Conservation (phyloP, 2,113 vertebrate genomes). For the Pomatostomus ruficeps region DNA sequence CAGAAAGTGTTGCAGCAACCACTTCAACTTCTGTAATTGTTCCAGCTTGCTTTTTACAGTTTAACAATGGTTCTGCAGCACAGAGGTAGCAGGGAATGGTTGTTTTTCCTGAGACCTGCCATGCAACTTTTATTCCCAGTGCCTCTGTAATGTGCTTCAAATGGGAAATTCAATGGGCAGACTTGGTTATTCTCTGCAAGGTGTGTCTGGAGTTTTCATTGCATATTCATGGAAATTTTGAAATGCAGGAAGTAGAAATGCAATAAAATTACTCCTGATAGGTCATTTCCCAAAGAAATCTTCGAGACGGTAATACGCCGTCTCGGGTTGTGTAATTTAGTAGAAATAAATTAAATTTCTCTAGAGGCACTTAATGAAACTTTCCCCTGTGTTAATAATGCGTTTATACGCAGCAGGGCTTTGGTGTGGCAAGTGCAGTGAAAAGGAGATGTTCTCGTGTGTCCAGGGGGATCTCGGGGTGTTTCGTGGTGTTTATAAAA, state of each 20-base stretch:
- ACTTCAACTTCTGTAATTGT: slow-evolving; percentile 11
- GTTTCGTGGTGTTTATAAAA: not conserved
- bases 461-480: not conserved
- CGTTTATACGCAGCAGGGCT: slow-evolving; percentile 8
- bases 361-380: not conserved
- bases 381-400: not conserved
- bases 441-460: slow-evolving; percentile 23
- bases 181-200: not conserved
- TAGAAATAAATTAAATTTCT: slow-evolving; percentile 39
- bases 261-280: slow-evolving; percentile 46
- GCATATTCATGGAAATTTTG: slow-evolving; percentile 17
- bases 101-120: not conserved
- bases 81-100: not conserved
- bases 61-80: not conserved
- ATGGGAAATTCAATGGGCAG: not conserved
- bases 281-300: slow-evolving; percentile 56
- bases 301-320: not conserved
- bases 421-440: not conserved
- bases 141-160: not conserved
- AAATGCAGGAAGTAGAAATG: slow-evolving; percentile 53
- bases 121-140: not conserved
- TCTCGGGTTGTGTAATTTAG: slow-evolving; percentile 36
- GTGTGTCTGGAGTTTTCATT: slow-evolving; percentile 18
- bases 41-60: not conserved
- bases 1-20: slow-evolving; percentile 7